Conservation (phyloP, 2,888 invertebrate species). For the Andrena marginata region DNA sequence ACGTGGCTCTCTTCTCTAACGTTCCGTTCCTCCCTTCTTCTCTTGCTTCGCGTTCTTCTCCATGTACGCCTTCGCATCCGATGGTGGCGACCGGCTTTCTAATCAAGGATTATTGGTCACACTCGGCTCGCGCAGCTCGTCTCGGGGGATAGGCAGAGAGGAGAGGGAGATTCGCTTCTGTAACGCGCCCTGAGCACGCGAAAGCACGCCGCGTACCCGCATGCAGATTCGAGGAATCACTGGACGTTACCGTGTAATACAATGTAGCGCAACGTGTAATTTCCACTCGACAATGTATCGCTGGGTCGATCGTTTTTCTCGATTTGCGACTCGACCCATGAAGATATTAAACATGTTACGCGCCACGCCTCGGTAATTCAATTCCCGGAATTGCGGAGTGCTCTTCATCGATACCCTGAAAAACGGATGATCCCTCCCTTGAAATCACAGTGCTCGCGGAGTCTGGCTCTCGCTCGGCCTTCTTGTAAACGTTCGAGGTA, state of each 20-base stretch:
- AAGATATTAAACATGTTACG: slow-evolving; percentile 50
- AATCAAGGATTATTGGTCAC: slow-evolving; percentile 82
- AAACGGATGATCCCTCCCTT: slow-evolving; percentile 35
- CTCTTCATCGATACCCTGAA: slow-evolving; percentile 18
- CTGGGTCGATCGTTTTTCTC: slow-evolving; percentile 11
- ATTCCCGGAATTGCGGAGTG: slow-evolving; percentile 47
- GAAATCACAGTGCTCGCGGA: slow-evolving; percentile 28
- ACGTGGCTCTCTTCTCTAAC: slow-evolving; percentile 65
- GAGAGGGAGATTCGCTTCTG: slow-evolving; percentile 1
- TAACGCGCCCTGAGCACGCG: slow-evolving; percentile 11
- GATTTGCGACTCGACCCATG: slow-evolving; percentile 13
- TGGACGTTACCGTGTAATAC: slow-evolving; percentile 14
- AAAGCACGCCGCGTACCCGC: background rate
- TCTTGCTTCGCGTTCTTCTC: slow-evolving; percentile 59
- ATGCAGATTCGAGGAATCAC: slow-evolving; percentile 37
- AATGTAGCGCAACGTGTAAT: slow-evolving; percentile 40
- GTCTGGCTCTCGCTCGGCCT: background rate
- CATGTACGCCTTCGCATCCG: slow-evolving; percentile 70
- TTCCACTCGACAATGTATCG: slow-evolving; percentile 34
- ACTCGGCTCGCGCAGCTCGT: slow-evolving; percentile 56
- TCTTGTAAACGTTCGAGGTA: slow-evolving; percentile 32
- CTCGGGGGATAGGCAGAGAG: slow-evolving; percentile 33
- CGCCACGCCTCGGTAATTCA: slow-evolving; percentile 49
- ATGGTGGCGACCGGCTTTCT: slow-evolving; percentile 75
- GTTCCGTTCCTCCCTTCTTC: slow-evolving; percentile 54